Evolutionary conservation across 2,888 invertebrate species (phyloP).

Genomic region (Lycia hirtaria): DNA sequence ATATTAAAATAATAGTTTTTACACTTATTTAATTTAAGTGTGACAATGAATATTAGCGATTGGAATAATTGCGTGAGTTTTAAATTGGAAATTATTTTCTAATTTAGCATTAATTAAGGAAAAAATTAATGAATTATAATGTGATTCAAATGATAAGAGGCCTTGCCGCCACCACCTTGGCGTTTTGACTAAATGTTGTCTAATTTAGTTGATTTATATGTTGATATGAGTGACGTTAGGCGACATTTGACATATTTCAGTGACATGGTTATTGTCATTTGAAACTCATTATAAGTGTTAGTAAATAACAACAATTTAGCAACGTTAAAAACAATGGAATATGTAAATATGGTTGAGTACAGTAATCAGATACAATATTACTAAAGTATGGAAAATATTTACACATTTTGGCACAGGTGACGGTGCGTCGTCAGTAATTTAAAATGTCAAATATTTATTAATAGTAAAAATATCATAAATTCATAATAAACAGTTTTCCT

Average conservation of each 20-base stretch:
- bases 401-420: conserved; percentile 81
- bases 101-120: neutral
- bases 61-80: conserved; percentile 1
- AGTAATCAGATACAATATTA: conserved; percentile 29
- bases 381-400: conserved; percentile 65
- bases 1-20: neutral
- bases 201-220: no score
- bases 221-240: no score
- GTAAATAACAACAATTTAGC: conserved; percentile 7
- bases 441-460: conserved; percentile 55
- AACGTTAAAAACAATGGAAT: conserved; percentile 1
- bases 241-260: no score
- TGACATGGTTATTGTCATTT: no score
- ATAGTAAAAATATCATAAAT: conserved; percentile 62
- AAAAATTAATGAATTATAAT: neutral
- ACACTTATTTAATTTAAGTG: conserved; percentile 1
- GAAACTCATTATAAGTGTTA: no score
- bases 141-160: no score
- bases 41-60: conserved; percentile 3
- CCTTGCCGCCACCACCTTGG: no score
- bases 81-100: neutral
- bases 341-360: conserved; percentile 1
- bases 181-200: no score
- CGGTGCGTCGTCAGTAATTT: conserved; percentile 70
- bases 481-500: conserved; percentile 61